phyloP scores from a whole-genome alignment of 2,113 vertebrate species.

The Salvelinus namaycush region DNA sequence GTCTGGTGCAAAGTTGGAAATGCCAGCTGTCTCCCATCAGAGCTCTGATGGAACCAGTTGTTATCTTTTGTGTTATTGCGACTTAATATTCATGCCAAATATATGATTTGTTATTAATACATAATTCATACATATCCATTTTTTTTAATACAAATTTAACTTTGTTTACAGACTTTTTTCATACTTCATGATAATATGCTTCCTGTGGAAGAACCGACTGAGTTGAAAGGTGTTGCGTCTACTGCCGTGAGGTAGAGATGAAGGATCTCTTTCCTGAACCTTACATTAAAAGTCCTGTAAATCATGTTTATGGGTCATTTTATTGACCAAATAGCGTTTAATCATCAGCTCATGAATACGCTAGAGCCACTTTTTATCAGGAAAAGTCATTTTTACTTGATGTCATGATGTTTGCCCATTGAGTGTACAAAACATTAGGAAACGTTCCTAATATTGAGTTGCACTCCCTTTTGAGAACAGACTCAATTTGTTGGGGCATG shows the following conservation, averaged over 20 bases:
- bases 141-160: not conserved
- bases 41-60: slow-evolving; percentile 59
- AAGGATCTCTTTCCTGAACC: not conserved
- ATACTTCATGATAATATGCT: not conserved
- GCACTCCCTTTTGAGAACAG: too few species aligned
- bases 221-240: not conserved
- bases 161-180: not conserved
- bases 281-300: not conserved
- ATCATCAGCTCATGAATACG: not conserved
- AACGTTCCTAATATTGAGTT: too few species aligned
- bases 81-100: slow-evolving; percentile 46
- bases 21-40: slow-evolving; percentile 76
- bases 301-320: not conserved
- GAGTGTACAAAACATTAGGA: too few species aligned
- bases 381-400: not conserved
- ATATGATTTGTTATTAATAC: slow-evolving; percentile 28
- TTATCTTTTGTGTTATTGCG: slow-evolving; percentile 54
- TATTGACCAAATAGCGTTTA: not conserved
- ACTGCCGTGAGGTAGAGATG: not conserved
- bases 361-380: not conserved
- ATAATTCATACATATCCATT: not conserved
- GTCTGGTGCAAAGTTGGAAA: slow-evolving; percentile 75
- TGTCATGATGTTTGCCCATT: not conserved
- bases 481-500: too few species aligned
- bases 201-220: not conserved